Percentiles rank a stretch among this genome's conserved stretches.
phyloP scores from a whole-genome alignment of 2,113 vertebrate species.

The Dicentrarchus labrax region DNA sequence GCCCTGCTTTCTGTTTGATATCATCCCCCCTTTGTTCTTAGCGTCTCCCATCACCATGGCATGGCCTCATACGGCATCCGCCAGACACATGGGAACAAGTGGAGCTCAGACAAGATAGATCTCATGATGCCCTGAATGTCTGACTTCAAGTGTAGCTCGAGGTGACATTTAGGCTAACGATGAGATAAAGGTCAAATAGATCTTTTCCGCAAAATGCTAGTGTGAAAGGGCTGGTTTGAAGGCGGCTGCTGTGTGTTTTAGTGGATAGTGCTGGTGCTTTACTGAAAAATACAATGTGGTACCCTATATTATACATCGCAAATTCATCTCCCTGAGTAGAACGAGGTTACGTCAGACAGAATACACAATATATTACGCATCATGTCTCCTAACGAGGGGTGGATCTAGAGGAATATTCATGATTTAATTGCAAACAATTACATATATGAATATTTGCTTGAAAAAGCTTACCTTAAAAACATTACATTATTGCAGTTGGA shows the following conservation, averaged over 20 bases:
- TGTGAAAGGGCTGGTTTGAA: conserved; percentile 2
- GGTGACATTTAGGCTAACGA: conserved; percentile 59
- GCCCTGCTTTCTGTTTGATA: conserved; percentile 75
- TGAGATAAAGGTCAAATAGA: conserved; percentile 65
- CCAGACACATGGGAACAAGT: conserved; percentile 58
- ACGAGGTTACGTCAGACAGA: background rate
- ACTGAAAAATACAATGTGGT: background rate
- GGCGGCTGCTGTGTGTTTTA: background rate
- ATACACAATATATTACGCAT: no score
- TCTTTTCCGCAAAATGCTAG: conserved; percentile 10
- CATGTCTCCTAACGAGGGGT: no score
- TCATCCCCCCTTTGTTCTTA: conserved; percentile 75
- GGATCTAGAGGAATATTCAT: no score
- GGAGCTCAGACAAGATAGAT: conserved; percentile 44
- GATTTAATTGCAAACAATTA: no score
- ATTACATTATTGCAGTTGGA: no score
- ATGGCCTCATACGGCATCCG: conserved; percentile 53
- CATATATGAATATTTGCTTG: no score
- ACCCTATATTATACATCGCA: background rate
- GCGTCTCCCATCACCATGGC: conserved; percentile 52
- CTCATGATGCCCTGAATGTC: conserved; percentile 51
- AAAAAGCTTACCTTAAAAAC: no score
- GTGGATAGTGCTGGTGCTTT: background rate
- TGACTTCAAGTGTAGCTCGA: conserved; percentile 43
- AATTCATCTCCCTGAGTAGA: background rate